These are phyloP conservation scores for Tenthredo distinguenda DNA, from an alignment of 2,888 invertebrate genomes.

Conservation along the genomic window DNA sequence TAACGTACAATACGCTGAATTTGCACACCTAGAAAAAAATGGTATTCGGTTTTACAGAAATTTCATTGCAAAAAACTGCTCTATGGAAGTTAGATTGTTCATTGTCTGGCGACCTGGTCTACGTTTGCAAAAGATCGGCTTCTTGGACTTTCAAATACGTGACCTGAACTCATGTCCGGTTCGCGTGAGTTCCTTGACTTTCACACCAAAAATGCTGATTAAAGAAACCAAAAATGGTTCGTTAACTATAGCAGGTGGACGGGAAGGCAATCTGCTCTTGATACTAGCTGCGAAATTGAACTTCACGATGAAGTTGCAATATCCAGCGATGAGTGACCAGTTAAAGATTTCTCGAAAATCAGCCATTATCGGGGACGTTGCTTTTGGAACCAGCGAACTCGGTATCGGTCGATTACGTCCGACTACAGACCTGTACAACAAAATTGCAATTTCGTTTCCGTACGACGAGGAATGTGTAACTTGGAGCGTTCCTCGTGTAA, in stretches of 20 bases:
- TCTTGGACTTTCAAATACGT: neutral
- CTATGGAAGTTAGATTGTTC: neutral
- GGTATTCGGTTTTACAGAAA: constrained; percentile 8
- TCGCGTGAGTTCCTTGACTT: constrained; percentile 8
- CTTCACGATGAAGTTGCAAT: constrained; percentile 8
- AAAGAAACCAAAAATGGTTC: constrained; percentile 28
- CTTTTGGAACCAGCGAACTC: neutral
- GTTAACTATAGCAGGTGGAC: constrained; percentile 19
- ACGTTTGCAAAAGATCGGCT: neutral
- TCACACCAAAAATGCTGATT: constrained; percentile 1
- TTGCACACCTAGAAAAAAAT: constrained; percentile 3
- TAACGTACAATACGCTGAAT: neutral
- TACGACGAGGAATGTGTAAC: constrained; percentile 34
- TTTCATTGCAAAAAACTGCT: neutral
- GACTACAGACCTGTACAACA: neutral
- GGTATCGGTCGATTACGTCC: constrained; percentile 41
- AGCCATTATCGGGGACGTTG: constrained; percentile 5
- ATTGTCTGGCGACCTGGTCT: constrained; percentile 5
- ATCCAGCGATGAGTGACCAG: neutral
- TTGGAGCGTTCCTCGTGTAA: constrained; percentile 14
- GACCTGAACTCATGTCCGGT: constrained; percentile 18
- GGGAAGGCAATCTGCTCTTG: neutral
- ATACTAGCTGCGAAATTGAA: neutral
- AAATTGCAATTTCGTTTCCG: neutral
- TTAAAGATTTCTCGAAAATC: constrained; percentile 11